Conservation (phyloP, 1,140 invertebrate species). For the Hirudo medicinalis region DNA sequence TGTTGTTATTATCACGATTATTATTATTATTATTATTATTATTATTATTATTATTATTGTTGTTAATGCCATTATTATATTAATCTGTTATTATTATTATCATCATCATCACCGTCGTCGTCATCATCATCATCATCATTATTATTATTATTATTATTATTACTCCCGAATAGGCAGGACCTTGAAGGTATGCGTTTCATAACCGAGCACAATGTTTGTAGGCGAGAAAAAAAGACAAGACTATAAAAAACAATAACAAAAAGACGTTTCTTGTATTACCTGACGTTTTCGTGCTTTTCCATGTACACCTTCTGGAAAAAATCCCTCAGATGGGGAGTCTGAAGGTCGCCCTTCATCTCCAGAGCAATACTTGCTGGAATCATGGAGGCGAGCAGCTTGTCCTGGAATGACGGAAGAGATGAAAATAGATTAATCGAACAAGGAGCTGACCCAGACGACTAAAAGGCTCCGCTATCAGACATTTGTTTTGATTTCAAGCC, state of each 20-base stretch:
- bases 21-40: too few species aligned
- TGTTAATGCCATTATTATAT: too few species aligned
- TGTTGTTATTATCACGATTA: too few species aligned
- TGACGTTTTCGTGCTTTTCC: conserved; percentile 83
- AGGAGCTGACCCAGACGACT: neutral
- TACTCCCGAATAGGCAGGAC: neutral
- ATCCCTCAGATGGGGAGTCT: conserved; percentile 66
- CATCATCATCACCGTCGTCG: too few species aligned
- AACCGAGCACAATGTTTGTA: neutral
- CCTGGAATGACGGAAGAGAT: conserved; percentile 45
- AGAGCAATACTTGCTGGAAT: conserved; percentile 83
- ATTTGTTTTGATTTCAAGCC: neutral
- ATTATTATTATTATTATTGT: too few species aligned
- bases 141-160: too few species aligned
- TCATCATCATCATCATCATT: too few species aligned
- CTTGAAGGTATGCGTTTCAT: neutral
- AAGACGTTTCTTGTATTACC: conserved; percentile 44
- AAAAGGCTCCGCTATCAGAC: neutral
- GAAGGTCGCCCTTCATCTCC: conserved; percentile 85
- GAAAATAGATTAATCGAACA: too few species aligned
- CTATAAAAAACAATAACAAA: too few species aligned
- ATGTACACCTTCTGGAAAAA: conserved; percentile 94
- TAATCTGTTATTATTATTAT: too few species aligned
- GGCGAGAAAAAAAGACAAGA: conserved; percentile 16
- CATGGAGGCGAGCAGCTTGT: conserved; percentile 73